Percentiles rank a stretch among this genome's conserved stretches.
Evolutionary conservation across 1,140 invertebrate genomes (phyloP).

Genomic region (Euwallacea fornicatus): DNA sequence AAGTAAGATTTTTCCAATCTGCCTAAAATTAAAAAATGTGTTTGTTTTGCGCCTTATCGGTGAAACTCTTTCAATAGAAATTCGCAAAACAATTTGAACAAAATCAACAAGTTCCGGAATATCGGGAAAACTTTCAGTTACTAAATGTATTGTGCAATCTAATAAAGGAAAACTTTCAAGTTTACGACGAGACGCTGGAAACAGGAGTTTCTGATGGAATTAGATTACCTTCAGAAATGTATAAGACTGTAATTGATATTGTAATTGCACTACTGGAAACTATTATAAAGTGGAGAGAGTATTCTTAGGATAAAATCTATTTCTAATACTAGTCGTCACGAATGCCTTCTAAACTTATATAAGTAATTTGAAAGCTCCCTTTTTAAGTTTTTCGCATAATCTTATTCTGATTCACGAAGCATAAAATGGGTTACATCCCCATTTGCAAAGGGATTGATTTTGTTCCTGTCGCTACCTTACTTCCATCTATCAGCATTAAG

Average conservation of each 20-base stretch:
- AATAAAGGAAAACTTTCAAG: slow-evolving; percentile 27
- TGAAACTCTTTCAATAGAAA: slow-evolving; percentile 12
- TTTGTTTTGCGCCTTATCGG: no score
- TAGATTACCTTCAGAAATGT: slow-evolving; percentile 18
- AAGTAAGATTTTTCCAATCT: no score
- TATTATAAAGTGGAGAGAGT: slow-evolving; percentile 5
- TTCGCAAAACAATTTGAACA: slow-evolving; percentile 14
- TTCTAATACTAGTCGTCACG: no score
- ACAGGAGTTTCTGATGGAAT: slow-evolving; percentile 25
- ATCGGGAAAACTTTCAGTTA: slow-evolving; percentile 25
- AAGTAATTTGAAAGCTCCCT: background rate
- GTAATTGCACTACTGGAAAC: slow-evolving; percentile 8
- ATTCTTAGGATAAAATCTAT: background rate
- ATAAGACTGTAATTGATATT: slow-evolving; percentile 14
- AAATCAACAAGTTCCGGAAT: slow-evolving; percentile 23
- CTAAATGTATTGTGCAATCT: slow-evolving; percentile 31
- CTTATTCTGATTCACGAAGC: background rate
- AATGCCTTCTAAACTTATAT: no score
- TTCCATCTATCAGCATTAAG: slow-evolving; percentile 26
- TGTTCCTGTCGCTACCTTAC: slow-evolving; percentile 10
- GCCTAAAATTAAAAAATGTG: no score
- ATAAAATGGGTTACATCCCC: slow-evolving; percentile 4
- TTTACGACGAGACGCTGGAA: slow-evolving; percentile 15
- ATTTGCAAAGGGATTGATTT: background rate
- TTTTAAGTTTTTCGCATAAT: background rate